Evolutionary conservation across 2,113 vertebrate species (phyloP), one percentile per base, ranked within the genome.

Genomic region (Pogona vitticeps): DNA sequence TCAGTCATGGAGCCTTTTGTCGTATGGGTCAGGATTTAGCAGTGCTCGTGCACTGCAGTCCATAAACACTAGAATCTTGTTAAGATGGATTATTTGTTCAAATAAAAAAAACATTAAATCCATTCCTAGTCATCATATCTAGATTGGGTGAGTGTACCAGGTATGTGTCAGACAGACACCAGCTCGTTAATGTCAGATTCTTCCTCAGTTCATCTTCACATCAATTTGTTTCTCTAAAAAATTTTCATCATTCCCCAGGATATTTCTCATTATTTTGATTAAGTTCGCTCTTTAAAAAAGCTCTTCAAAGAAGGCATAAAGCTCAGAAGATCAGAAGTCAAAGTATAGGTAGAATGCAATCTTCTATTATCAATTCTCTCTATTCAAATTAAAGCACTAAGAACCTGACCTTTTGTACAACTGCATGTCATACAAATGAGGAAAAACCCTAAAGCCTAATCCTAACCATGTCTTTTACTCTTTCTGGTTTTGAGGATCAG

Each of bases 291-390:
- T 1, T 70, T 33, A n/a, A n/a, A 1, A 46, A 0, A 31, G 6
- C 20, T 70, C 15, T n/a, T 26, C 31, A 86, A 86, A 82, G 33
- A 82, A 91, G 86, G 21, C 9, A 85, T 42, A 81, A 71, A 76
- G 80, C 67, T 90, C 81, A 73, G 81, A 83, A 88, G 88, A 88
- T 65, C 63, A 86, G 81, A 90, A 21, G 15, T 91, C 36, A 88
- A 20, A 40, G 82, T 46, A 68, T 13, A 67, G 79, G 33, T 4
- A 86, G 71, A 15, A 88, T 61, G 71, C 18, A 20, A 8, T 82
- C 59, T 33, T 88, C 52, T 33, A 0, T 82, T n/a, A 78, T 84
- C 46, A 89, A 87, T 40, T 82, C 83, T 59, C 87, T 71, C 80
- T 20, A 80, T 89, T 86, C 82, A 90, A 83, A 0, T 8, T 83